These are phyloP conservation scores for Sabellastarte sp. DNA, from an alignment of 2,888 invertebrate genomes.

Conservation along the genomic window DNA sequence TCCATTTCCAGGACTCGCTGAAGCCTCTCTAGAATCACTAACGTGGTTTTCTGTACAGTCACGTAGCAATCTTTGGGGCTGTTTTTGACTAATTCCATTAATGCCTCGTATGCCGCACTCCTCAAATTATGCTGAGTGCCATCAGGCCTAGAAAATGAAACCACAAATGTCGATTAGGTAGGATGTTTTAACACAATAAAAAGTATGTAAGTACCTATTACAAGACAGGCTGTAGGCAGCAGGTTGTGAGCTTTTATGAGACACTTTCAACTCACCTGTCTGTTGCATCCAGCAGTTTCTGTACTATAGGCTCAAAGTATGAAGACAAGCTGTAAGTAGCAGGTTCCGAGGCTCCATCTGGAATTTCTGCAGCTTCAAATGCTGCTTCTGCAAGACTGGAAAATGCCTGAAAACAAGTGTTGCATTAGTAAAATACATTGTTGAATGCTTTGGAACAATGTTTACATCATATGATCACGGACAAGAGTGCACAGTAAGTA, in stretches of 20 bases:
- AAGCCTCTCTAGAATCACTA: slow-evolving; percentile 90
- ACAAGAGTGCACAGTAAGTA: too few species aligned
- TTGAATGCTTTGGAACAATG: too few species aligned
- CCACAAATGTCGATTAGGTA: too few species aligned
- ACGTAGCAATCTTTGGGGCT: slow-evolving; percentile 96
- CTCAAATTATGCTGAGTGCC: slow-evolving; percentile 84
- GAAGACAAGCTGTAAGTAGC: slow-evolving; percentile 90
- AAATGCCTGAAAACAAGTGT: slow-evolving; percentile 67
- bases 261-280: slow-evolving; percentile 65
- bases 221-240: too few species aligned
- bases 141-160: slow-evolving; percentile 70
- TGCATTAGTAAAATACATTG: too few species aligned
- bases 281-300: slow-evolving; percentile 87
- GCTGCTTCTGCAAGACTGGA: slow-evolving; percentile 95
- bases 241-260: too few species aligned
- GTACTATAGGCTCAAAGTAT: slow-evolving; percentile 91
- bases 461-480: too few species aligned
- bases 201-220: too few species aligned
- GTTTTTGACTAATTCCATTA: slow-evolving; percentile 99
- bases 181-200: too few species aligned
- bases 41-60: slow-evolving; percentile 92
- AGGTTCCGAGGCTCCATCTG: slow-evolving; percentile 66
- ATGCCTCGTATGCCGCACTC: slow-evolving; percentile 95
- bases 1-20: slow-evolving; percentile 96
- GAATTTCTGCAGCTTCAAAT: slow-evolving; percentile 76